A percentile compares a stretch with the other conserved stretches of the same genome.
phyloP scores from a whole-genome alignment of 2,797 vertebrate genomes.

The Nyctibius grandis region DNA sequence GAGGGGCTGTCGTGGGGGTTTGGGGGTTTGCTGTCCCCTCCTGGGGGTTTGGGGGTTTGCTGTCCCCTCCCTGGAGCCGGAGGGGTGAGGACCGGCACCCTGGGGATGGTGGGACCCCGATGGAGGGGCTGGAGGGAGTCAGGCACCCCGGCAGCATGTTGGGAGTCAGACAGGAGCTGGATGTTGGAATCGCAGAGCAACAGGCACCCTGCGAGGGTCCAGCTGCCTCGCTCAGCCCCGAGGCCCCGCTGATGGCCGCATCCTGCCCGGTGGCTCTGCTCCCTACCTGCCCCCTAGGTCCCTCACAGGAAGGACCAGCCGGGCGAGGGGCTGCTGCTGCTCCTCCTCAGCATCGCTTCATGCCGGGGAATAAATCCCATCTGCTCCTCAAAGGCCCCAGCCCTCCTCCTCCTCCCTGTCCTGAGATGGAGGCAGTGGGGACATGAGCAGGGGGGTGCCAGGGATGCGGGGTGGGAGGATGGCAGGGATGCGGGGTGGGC shows the following conservation, averaged over 20 bases:
- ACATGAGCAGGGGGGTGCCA: not conserved
- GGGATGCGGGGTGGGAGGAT: not conserved
- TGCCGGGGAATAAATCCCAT: not conserved
- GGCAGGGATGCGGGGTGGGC: not conserved
- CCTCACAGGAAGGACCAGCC: not conserved
- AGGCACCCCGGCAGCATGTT: rapidly evolving
- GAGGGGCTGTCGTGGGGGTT: not conserved
- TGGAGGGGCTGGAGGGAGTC: not conserved
- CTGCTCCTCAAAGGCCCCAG: not conserved
- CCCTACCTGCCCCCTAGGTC: not conserved
- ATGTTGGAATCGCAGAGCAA: rapidly evolving
- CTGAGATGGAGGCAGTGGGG: not conserved
- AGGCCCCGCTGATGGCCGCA: not conserved
- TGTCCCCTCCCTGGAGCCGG: not conserved
- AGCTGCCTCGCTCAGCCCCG: not conserved
- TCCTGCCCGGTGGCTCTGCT: not conserved
- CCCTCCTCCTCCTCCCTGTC: not conserved
- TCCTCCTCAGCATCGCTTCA: rapidly evolving
- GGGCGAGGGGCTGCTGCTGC: not conserved
- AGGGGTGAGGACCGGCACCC: not conserved
- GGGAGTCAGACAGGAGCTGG: not conserved
- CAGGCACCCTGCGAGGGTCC: rapidly evolving
- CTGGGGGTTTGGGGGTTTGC: too few relatives aligned
- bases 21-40: not conserved
- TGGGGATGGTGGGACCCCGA: not conserved